Conservation (phyloP, 92 coral and sea anemone species). For the Paragorgia papillata region DNA sequence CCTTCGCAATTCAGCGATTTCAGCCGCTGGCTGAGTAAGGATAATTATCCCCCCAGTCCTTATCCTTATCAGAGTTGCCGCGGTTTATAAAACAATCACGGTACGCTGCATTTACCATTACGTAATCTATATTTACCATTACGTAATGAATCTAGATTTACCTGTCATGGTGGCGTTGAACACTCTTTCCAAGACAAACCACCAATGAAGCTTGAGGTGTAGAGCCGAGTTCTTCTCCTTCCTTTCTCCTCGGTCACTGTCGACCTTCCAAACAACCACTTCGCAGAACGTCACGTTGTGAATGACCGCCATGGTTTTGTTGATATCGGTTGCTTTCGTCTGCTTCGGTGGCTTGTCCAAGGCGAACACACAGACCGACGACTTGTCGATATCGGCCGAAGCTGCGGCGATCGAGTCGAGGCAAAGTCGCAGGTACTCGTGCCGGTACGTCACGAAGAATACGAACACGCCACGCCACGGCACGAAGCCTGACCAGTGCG, state of each 20-base stretch:
- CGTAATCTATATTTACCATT: too few relatives aligned
- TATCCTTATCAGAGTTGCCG: too few relatives aligned
- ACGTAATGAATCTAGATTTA: too few relatives aligned
- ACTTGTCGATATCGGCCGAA: conserved; percentile 74
- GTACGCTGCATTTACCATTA: too few relatives aligned
- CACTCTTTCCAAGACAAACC: conserved; percentile 34
- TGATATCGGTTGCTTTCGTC: conserved; percentile 70
- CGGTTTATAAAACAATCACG: too few relatives aligned
- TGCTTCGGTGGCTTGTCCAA: conserved; percentile 71
- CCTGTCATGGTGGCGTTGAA: conserved; percentile 35
- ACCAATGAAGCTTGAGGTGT: conserved; percentile 30
- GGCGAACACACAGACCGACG: conserved; percentile 85
- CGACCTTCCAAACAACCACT: conserved; percentile 88
- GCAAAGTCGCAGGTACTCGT: conserved; percentile 80
- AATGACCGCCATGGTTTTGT: conserved; percentile 81
- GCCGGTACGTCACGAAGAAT: conserved; percentile 85
- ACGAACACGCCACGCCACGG: conserved; percentile 44
- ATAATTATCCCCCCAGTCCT: too few relatives aligned
- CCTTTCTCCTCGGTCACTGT: conserved; percentile 60
- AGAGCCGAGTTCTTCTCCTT: conserved; percentile 6
- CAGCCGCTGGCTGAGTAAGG: too few relatives aligned
- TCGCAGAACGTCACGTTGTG: conserved; percentile 87
- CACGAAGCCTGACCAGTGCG: conserved; percentile 25
- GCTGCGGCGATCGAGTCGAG: conserved; percentile 75
- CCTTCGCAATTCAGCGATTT: too few relatives aligned